Evolutionary conservation across 92 coral and sea anemone genomes (phyloP), one percentile per base, ranked within the genome.

Genomic region (Metridium senile): DNA sequence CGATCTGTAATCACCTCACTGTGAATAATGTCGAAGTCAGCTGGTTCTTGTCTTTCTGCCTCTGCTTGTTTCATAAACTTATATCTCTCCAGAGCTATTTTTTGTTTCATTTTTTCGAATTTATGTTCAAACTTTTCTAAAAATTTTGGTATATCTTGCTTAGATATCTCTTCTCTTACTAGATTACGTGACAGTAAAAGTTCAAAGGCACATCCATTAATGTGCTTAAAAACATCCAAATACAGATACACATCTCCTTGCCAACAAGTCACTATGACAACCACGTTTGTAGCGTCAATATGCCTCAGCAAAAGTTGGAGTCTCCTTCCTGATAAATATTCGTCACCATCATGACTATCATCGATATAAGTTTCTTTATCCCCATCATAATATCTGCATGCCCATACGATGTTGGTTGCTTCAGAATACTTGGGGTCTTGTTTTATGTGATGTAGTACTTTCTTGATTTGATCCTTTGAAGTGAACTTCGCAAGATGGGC

Each of bases 251-350:
- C 93, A 25, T 93, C 98, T 0, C 98, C 98, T 43, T 86, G 90
- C 98, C 97, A 94, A 18, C 98, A 83, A 1, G 93, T 89, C 47
- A 92, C 98, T 34, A 94, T 76, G 35, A 94, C 83, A 59, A 94
- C 81, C 49, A 86, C 80, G 74, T 91, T 75, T 66, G 75, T 85
- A 9, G 80, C 91, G 26, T 86, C 49, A 11, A 89, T 76, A 39
- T 86, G 81, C 67, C 92, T 82, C 25, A 94, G 64, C 21, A 94
- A 74, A 29, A 89, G 95, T 31, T 86, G 52, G 26, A 94, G 79
- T 59, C 93, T 94, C 26, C 88, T 77, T 0, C 98, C 98, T 26
- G 95, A 97, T 34, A 75, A 78, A 34, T 80, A 71, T 29, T 94
- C 98, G 0, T 97, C 97, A 69, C 89, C 95, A 39, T 94, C 95